Conservation (phyloP, 2,113 vertebrate species). For the Percopsis transmontana region DNA sequence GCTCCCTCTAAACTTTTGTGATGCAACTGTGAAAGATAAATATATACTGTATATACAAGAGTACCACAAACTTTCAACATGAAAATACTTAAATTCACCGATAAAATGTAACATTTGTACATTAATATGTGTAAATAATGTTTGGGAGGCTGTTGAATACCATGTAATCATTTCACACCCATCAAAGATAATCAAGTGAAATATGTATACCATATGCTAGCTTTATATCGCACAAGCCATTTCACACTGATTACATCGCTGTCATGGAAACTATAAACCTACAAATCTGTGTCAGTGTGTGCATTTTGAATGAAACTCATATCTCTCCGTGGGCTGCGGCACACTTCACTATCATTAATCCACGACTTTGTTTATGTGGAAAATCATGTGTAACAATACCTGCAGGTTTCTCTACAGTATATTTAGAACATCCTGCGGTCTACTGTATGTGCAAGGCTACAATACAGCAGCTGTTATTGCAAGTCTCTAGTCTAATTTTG, state of each 20-base stretch:
- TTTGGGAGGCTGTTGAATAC: not conserved
- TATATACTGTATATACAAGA: not conserved
- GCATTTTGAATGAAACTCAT: conserved; percentile 18
- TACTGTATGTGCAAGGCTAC: not conserved
- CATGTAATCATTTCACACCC: not conserved
- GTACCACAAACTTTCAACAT: not conserved
- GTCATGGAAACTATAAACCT: conserved; percentile 56
- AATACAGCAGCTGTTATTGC: not conserved
- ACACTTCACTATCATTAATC: conserved; percentile 32
- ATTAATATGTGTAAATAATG: not conserved
- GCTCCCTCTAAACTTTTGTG: conserved; percentile 10
- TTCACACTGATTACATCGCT: conserved; percentile 30
- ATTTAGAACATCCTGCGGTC: conserved; percentile 9
- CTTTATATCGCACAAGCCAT: conserved; percentile 18
- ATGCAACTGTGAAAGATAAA: not conserved
- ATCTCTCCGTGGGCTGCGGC: conserved; percentile 4
- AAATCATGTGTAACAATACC: not conserved
- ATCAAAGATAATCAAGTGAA: conserved; percentile 17
- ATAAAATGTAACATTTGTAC: no score
- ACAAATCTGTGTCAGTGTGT: conserved; percentile 16
- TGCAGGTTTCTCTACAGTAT: conserved; percentile 1
- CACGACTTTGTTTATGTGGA: not conserved
- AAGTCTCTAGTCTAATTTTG: conserved; percentile 28
- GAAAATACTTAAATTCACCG: no score
- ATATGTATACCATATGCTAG: conserved; percentile 15